Conservation (phyloP, 2,888 invertebrate species). For the Brachypalpus laphriformis region DNA sequence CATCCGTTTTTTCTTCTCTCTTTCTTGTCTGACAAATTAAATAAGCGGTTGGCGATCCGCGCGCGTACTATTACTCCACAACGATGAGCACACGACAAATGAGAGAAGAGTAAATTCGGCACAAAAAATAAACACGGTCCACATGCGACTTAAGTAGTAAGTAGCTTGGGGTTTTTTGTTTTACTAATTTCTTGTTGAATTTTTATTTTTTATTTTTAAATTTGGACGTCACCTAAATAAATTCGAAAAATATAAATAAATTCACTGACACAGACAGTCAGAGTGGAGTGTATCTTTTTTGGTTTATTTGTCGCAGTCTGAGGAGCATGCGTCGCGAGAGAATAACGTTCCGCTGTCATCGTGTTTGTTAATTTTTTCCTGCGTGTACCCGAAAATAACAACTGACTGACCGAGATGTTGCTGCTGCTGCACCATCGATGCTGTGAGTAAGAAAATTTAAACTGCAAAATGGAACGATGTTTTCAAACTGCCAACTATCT, state of each 20-base stretch:
- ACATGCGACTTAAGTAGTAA: constrained; percentile 42
- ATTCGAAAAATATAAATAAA: constrained; percentile 71
- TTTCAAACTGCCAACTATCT: constrained; percentile 41
- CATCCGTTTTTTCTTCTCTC: constrained; percentile 19
- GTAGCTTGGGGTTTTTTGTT: constrained; percentile 50
- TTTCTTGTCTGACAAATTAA: constrained; percentile 53
- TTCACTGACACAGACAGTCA: constrained; percentile 64
- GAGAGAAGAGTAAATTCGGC: constrained; percentile 41
- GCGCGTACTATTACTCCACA: constrained; percentile 32
- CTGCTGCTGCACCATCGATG: constrained; percentile 11
- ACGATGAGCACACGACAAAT: constrained; percentile 66
- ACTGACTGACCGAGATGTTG: constrained; percentile 42
- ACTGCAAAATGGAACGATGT: constrained; percentile 41
- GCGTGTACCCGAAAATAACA: constrained; percentile 53
- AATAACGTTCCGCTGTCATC: constrained; percentile 10
- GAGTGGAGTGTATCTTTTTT: constrained; percentile 29
- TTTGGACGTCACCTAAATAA: constrained; percentile 74
- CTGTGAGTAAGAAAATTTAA: constrained; percentile 7
- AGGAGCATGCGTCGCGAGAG: constrained; percentile 59
- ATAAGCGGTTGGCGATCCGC: constrained; percentile 42
- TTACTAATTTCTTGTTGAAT: constrained; percentile 27
- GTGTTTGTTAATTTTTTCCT: constrained; percentile 5
- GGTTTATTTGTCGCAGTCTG: neutral
- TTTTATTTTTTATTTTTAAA: constrained; percentile 53
- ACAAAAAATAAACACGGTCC: constrained; percentile 52